Base-by-base conservation (phyloP, 2,888 invertebrate genomes). In the Cybosia mesomella region DNA sequence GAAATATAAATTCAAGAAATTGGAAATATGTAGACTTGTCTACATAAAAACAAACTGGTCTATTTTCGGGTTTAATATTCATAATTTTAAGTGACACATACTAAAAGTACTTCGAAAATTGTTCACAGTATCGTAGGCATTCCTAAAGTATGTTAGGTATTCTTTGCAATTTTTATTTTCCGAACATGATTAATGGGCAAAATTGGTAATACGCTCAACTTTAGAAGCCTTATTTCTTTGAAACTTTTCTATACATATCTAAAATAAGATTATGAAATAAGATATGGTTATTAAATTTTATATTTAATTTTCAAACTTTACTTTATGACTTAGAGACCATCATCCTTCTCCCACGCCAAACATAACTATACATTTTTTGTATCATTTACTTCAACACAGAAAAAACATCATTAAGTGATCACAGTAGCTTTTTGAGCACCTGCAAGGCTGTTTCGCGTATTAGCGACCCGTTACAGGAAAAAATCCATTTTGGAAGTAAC, bases 161-260 rank as follows among this genome's bases (percentile, higher is more conserved):
- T 69, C 59, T 69, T 66, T 34, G 32, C 53, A 65, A 71, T 69
- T 72, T 68, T 59, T 62, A 55, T 73, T 75, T 73, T 67, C 32
- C 66, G 32, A 70, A 36, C 55, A 34, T 80, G 82, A 86, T 83
- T 80, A 83, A 86, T 83, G 80, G 76, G 70, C 57, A 22, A 85
- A 85, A 66, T 85, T 83, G 59, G 54, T 61, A 67, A 57, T 66
- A 73, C 66, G 64, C n/a, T 49, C 22, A 28, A 78, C 74, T 83
- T 77, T 65, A 59, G 9, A 69, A 83, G 85, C 75, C 75, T 72
- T 82, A 84, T 79, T 86, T 86, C n/a, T 49, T 49, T 49, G 49
- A n/a, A 43, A 43, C 18, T n/a, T 49, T 49, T 49, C n/a, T 73
- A 74, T 72, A 65, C 66, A 59, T 66, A 73, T 66, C 66, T 69